phyloP scores from a whole-genome alignment of 2,797 vertebrate species.

The Myoxocephalus aenaeus region DNA sequence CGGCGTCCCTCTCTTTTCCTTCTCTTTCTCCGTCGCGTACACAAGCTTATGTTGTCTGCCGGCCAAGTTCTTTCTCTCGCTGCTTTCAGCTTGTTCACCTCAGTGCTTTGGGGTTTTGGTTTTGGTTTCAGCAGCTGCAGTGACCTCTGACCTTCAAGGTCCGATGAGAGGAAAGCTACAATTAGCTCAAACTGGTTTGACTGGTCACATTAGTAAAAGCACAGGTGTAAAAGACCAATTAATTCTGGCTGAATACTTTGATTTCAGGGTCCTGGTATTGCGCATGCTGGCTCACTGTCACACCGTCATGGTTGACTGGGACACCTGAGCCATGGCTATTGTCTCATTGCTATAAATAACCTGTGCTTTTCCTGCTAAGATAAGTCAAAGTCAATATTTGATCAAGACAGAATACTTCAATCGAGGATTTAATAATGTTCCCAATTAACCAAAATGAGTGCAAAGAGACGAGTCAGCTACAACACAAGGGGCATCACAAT shows the following conservation, averaged over 20 bases:
- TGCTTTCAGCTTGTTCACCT: background rate
- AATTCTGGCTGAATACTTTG: background rate
- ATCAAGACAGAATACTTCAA: background rate
- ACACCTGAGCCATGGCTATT: background rate
- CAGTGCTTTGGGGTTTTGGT: background rate
- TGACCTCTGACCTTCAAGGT: constrained; percentile 23
- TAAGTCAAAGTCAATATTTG: background rate
- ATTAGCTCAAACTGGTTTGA: background rate
- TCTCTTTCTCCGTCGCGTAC: constrained; percentile 4
- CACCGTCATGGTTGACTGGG: background rate
- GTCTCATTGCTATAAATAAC: no score
- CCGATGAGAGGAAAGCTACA: background rate
- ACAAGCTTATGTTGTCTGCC: constrained; percentile 9
- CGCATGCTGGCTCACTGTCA: background rate
- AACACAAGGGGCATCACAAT: no score
- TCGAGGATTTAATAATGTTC: background rate
- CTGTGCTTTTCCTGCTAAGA: background rate
- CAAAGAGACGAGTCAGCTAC: no score
- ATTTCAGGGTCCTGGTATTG: background rate
- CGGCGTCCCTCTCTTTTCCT: background rate
- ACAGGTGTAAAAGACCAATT: background rate
- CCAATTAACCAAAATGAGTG: background rate
- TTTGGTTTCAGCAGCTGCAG: background rate
- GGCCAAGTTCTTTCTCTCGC: constrained; percentile 7
- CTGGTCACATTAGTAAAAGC: no score